Percentiles rank a stretch among this genome's conserved stretches.
These are phyloP conservation scores for Neotoxoptera formosana DNA, from an alignment of 1,140 invertebrate species.

Conservation along the genomic window DNA sequence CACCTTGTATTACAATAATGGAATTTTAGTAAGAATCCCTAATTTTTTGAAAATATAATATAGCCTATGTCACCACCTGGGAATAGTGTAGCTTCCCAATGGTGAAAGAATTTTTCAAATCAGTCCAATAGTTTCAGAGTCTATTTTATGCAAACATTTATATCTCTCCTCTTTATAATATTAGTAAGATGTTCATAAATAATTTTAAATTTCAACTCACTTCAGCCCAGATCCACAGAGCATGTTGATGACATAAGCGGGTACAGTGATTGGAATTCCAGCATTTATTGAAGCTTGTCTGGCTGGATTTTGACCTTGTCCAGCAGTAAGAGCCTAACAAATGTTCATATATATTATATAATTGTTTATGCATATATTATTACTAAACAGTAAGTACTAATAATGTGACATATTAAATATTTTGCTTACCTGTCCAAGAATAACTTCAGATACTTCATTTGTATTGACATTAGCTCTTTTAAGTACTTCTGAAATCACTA, in stretches of 20 bases:
- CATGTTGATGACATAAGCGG: conserved; percentile 83
- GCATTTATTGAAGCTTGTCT: conserved; percentile 81
- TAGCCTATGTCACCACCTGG: too few relatives aligned
- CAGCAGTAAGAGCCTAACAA: conserved; percentile 72
- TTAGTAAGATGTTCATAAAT: not conserved
- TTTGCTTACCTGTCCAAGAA: conserved; percentile 78
- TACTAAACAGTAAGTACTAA: not conserved
- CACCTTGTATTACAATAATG: too few relatives aligned
- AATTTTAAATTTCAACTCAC: conserved; percentile 64
- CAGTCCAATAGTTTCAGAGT: too few relatives aligned
- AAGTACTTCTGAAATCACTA: conserved; percentile 79
- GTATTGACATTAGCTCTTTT: conserved; percentile 70
- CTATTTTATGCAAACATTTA: too few relatives aligned
- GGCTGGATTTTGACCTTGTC: conserved; percentile 86
- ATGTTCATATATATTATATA: conserved; percentile 18
- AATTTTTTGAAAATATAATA: too few relatives aligned
- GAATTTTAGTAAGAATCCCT: too few relatives aligned
- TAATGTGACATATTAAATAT: conserved; percentile 1
- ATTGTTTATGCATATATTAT: not conserved
- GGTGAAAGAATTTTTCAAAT: too few relatives aligned
- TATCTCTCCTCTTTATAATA: too few relatives aligned
- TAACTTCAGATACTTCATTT: conserved; percentile 81
- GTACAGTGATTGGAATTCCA: conserved; percentile 76
- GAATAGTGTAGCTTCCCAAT: too few relatives aligned
- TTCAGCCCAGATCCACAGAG: conserved; percentile 87